Evolutionary conservation across 1,140 invertebrate genomes (phyloP).

Genomic region (Zaprionus kolodkinae): DNA sequence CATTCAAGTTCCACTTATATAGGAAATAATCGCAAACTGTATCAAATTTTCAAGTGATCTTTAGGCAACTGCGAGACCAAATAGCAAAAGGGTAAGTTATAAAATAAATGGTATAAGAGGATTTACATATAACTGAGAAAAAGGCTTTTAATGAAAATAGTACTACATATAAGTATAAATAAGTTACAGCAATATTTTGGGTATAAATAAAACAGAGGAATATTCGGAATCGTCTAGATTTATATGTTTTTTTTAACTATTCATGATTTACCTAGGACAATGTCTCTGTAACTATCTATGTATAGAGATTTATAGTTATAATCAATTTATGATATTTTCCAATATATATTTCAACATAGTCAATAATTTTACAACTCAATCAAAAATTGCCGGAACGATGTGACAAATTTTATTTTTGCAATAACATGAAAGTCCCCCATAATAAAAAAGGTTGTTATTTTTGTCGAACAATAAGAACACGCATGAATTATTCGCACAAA

Average conservation of each 20-base stretch:
- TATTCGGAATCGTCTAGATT: no score
- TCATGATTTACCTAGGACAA: no score
- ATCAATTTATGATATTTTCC: no score
- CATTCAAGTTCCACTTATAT: conserved; percentile 22
- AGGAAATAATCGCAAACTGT: conserved; percentile 9
- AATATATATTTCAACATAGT: no score
- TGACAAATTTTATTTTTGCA: background rate
- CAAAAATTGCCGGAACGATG: background rate
- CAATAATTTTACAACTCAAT: background rate
- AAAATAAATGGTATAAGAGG: background rate
- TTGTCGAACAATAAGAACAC: conserved; percentile 9
- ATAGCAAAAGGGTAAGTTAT: conserved; percentile 28
- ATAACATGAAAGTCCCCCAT: background rate
- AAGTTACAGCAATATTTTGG: no score
- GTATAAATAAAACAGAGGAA: no score
- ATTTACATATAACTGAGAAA: background rate
- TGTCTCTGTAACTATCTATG: no score
- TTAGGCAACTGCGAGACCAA: background rate
- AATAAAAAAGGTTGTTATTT: background rate
- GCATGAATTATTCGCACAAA: conserved; percentile 36
- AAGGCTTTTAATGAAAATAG: background rate
- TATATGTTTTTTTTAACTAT: no score
- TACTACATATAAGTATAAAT: no score
- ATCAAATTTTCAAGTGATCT: conserved; percentile 16
- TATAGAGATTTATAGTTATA: no score